Conservation (phyloP, 1,140 invertebrate species). For the Ips typographus region DNA sequence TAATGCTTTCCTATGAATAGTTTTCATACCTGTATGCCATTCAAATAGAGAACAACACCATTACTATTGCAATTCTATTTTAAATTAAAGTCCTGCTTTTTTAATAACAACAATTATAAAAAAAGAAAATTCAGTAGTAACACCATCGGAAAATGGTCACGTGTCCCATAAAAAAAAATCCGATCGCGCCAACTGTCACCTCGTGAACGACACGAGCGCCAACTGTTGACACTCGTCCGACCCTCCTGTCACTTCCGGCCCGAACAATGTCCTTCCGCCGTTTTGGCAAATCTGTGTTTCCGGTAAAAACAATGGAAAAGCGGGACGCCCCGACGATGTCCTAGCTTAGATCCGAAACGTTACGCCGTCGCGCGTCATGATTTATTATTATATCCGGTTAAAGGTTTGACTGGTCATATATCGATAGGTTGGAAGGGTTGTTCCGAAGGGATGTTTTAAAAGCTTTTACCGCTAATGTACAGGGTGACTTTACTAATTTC, state of each 20-base stretch:
- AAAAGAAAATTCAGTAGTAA: too few species aligned
- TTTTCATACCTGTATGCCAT: too few species aligned
- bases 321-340: constrained; percentile 5
- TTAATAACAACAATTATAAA: too few species aligned
- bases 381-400: constrained; percentile 11
- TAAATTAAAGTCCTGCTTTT: too few species aligned
- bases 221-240: constrained; percentile 37
- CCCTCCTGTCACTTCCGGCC: constrained; percentile 30
- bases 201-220: constrained; percentile 27
- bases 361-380: constrained; percentile 13
- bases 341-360: constrained; percentile 16
- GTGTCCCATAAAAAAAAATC: background rate
- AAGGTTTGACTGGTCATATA: constrained; percentile 14
- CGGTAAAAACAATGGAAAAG: constrained; percentile 28
- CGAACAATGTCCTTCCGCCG: constrained; percentile 34
- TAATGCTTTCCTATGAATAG: too few species aligned
- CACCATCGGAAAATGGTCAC: too few species aligned
- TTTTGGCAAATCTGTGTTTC: constrained; percentile 39
- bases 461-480: constrained; percentile 22
- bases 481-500: constrained; percentile 12
- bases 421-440: background rate
- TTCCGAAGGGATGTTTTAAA: constrained; percentile 11
- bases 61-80: too few species aligned
- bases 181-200: constrained; percentile 24
- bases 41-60: too few species aligned